Conservation (phyloP, 1,140 invertebrate genomes). For the Hormaphis cornu region DNA sequence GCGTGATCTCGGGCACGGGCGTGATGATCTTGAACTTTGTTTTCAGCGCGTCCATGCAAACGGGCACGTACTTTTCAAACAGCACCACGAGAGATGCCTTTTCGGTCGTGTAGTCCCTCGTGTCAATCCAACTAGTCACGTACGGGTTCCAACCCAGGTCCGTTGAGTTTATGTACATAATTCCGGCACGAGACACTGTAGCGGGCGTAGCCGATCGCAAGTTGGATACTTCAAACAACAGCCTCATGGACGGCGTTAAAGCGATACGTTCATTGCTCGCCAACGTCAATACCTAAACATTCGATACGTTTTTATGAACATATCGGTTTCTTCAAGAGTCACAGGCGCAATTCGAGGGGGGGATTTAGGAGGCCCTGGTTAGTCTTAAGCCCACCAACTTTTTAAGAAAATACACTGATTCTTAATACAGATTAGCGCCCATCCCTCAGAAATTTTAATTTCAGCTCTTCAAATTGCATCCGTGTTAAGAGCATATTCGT, state of each 20-base stretch:
- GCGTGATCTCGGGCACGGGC: conserved; percentile 80
- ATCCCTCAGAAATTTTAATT: too few relatives aligned
- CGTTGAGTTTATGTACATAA: conserved; percentile 81
- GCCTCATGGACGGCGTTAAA: conserved; percentile 77
- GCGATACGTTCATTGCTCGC: conserved; percentile 92
- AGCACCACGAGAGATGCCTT: conserved; percentile 73
- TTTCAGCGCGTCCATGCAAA: conserved; percentile 65
- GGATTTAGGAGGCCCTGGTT: too few relatives aligned
- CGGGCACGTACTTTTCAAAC: conserved; percentile 92
- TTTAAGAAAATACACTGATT: too few relatives aligned
- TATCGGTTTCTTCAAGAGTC: too few relatives aligned
- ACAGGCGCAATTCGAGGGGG: too few relatives aligned
- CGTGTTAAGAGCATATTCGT: too few relatives aligned
- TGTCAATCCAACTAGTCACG: conserved; percentile 89
- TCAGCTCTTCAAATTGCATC: too few relatives aligned
- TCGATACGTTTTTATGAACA: conserved; percentile 21
- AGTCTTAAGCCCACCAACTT: too few relatives aligned
- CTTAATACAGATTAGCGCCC: too few relatives aligned
- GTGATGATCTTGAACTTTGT: conserved; percentile 82
- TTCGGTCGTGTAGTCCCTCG: conserved; percentile 56
- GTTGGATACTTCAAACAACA: conserved; percentile 91
- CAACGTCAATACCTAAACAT: conserved; percentile 64
- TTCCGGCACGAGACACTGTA: conserved; percentile 86
- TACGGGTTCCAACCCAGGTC: conserved; percentile 96
- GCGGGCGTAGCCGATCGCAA: conserved; percentile 87